A percentile compares a stretch with the other conserved stretches of the same genome.
Evolutionary conservation across 2,888 invertebrate species (phyloP).

Genomic region (Uropetala carovei): DNA sequence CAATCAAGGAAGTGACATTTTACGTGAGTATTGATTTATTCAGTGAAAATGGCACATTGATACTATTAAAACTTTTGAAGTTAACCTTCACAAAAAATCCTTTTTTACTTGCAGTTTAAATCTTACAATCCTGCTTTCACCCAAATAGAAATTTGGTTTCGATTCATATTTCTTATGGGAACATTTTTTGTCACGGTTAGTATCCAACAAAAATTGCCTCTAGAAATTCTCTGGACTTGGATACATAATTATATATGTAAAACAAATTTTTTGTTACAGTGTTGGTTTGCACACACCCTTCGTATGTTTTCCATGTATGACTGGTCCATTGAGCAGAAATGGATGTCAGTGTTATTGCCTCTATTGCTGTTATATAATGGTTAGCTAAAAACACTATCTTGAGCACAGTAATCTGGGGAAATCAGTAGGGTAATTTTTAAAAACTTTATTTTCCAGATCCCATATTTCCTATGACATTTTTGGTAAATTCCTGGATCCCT

Average conservation of each 20-base stretch:
- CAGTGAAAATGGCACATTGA: no score
- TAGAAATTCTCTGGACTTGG: no score
- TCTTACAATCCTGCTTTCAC: constrained; percentile 97
- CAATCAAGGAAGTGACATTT: constrained; percentile 89
- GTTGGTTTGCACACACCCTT: constrained; percentile 94
- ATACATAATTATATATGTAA: no score
- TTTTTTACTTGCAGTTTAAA: constrained; percentile 86
- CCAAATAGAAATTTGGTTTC: constrained; percentile 97
- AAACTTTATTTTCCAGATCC: constrained; percentile 85
- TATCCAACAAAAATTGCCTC: constrained; percentile 69
- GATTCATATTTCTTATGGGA: constrained; percentile 92
- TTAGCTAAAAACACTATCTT: constrained; percentile 76
- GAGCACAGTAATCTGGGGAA: background rate
- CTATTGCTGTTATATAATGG: constrained; percentile 93
- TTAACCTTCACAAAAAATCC: constrained; percentile 34
- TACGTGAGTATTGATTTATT: constrained; percentile 81
- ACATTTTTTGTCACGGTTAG: constrained; percentile 93
- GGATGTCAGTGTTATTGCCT: constrained; percentile 93
- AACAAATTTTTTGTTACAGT: constrained; percentile 79
- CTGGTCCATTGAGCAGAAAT: constrained; percentile 99
- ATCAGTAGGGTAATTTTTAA: constrained; percentile 51
- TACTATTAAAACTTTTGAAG: background rate
- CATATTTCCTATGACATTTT: constrained; percentile 92
- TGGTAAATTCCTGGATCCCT: constrained; percentile 92
- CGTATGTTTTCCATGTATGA: constrained; percentile 91